phyloP scores from a whole-genome alignment of 2,113 vertebrate genomes.

The Nesospiza acunhae region DNA sequence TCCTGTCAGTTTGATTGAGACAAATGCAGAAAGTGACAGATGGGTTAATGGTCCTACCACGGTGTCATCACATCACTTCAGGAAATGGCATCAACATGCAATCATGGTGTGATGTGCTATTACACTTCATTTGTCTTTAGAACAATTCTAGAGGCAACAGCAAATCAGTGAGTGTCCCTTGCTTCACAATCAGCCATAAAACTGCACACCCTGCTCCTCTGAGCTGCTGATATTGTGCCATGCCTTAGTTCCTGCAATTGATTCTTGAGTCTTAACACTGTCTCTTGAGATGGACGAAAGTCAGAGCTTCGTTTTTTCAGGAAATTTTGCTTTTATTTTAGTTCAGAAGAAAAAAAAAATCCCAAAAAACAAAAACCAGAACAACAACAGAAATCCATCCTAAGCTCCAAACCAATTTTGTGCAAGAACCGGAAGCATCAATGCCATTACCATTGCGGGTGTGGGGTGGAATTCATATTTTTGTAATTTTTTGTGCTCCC shows the following conservation, averaged over 20 bases:
- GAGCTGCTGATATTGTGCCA: neutral
- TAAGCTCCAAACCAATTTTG: neutral
- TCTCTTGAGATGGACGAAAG: neutral
- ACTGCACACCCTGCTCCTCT: neutral
- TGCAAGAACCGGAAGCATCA: neutral
- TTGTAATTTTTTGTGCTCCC: neutral
- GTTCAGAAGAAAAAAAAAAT: neutral
- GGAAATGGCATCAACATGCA: neutral
- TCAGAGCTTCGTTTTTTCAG: neutral
- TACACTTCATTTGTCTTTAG: slow-evolving; percentile 2
- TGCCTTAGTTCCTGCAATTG: neutral
- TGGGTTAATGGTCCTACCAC: slow-evolving; percentile 18
- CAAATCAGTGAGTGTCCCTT: neutral
- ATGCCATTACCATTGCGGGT: neutral
- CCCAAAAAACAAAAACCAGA: neutral
- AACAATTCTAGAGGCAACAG: neutral
- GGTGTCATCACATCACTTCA: neutral
- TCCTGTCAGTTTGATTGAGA: slow-evolving; percentile 33
- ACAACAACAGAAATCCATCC: neutral
- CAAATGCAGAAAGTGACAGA: slow-evolving; percentile 35
- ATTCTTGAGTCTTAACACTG: neutral
- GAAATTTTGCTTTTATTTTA: neutral
- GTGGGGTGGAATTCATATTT: neutral
- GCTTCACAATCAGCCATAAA: neutral
- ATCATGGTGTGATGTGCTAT: neutral